Evolutionary conservation across 2,113 vertebrate species (phyloP).

Genomic region (Xyliphius kryptos): DNA sequence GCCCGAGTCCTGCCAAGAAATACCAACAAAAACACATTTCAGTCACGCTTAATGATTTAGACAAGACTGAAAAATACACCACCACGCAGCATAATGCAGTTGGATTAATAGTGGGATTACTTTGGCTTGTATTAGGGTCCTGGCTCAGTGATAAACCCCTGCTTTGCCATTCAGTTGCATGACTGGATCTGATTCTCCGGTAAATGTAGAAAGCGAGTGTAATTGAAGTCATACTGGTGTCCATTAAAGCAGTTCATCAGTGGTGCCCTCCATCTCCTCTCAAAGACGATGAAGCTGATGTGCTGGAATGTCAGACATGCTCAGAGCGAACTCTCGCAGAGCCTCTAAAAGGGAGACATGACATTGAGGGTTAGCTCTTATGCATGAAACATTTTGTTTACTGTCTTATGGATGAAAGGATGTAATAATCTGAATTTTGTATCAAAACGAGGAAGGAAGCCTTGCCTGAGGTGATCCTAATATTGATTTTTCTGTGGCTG

Average conservation of each 20-base stretch:
- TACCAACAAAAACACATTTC: slow-evolving; percentile 29
- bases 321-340: background rate
- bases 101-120: slow-evolving; percentile 1
- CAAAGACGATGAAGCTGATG: slow-evolving; percentile 4
- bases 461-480: slow-evolving; percentile 25
- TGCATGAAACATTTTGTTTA: slow-evolving; percentile 27
- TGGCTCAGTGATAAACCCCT: slow-evolving; percentile 1
- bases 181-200: slow-evolving; percentile 9
- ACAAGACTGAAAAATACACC: background rate
- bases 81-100: background rate
- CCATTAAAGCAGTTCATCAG: slow-evolving; percentile 20
- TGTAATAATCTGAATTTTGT: slow-evolving; percentile 21
- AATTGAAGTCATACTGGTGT: slow-evolving; percentile 14
- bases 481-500: slow-evolving; percentile 27
- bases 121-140: background rate
- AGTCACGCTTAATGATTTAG: slow-evolving; percentile 8
- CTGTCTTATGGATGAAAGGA: slow-evolving; percentile 24
- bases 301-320: slow-evolving; percentile 4
- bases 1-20: slow-evolving; percentile 13
- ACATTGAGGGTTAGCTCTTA: slow-evolving; percentile 7
- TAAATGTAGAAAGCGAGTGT: slow-evolving; percentile 10
- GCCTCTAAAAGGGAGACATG: slow-evolving; percentile 11
- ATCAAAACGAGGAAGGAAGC: slow-evolving; percentile 16
- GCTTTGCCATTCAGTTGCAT: background rate
- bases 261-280: slow-evolving; percentile 11